Evolutionary conservation across 2,888 invertebrate species (phyloP).

Genomic region (Parnassius apollo): DNA sequence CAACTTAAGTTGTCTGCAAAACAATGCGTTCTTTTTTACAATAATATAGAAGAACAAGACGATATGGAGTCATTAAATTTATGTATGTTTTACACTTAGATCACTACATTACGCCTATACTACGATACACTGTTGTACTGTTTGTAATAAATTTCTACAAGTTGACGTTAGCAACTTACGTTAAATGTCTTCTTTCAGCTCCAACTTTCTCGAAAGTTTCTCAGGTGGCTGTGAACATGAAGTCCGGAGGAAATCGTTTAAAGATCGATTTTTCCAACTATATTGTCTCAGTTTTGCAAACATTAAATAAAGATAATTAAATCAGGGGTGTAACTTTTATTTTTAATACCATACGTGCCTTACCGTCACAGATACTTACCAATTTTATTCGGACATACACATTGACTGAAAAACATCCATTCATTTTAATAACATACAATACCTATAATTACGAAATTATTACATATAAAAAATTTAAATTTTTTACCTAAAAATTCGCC

Average conservation of each 20-base stretch:
- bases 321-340: constrained; percentile 27
- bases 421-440: constrained; percentile 32
- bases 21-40: constrained; percentile 84
- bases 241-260: constrained; percentile 80
- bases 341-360: constrained; percentile 32
- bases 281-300: constrained; percentile 65
- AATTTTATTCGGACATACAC: constrained; percentile 29
- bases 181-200: constrained; percentile 64
- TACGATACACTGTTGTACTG: not conserved
- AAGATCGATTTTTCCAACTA: constrained; percentile 80
- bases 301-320: constrained; percentile 57
- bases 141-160: not conserved
- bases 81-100: constrained; percentile 59
- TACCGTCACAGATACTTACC: constrained; percentile 33
- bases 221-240: constrained; percentile 80
- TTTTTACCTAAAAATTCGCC: constrained; percentile 1
- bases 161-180: constrained; percentile 9
- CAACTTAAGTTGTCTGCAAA: constrained; percentile 83
- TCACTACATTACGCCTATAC: not conserved
- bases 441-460: constrained; percentile 9
- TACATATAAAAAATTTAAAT: constrained; percentile 20
- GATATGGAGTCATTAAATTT: constrained; percentile 70
- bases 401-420: constrained; percentile 53
- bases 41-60: constrained; percentile 71
- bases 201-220: constrained; percentile 82